Evolutionary conservation across 2,113 vertebrate genomes (phyloP), one percentile per base, ranked within the genome.

Genomic region (Bombycilla garrulus): DNA sequence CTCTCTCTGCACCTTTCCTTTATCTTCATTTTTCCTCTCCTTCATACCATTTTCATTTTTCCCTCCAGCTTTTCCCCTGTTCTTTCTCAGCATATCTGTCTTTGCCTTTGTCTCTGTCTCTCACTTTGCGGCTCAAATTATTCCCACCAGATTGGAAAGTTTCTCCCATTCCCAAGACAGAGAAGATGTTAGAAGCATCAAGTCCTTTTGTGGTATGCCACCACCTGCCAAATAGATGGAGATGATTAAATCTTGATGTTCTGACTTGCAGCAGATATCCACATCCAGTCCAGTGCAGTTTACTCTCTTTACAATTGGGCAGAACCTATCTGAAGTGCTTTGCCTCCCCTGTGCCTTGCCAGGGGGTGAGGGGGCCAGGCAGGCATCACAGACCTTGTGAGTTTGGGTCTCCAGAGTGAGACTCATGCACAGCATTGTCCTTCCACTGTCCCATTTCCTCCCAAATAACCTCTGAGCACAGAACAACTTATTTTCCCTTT

Each of bases 301-400:
- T 38, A 61, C 4, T 66, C 36, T 77, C 45, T 73, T 82, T 22
- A 65, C 16, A 25, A 12, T 51, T 40, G 58, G 16, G 25, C 53
- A 95, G 70, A 86, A 35, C 11, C 29, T 33, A 10, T 57, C 21
- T 53, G 35, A 66, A 88, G 3, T 53, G n/a, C 38, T 86, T 19
- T 78, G 35, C 23, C 90, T 12, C 23, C 12, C 13, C 17, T 22
- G 13, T 31, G 33, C 29, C 14, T 15, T 35, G 11, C 15, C 13
- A 54, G 31, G 7, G 6, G 4, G 3, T 13, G 17, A 36, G 11
- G 2, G 6, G 10, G 6, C 26, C 48, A 31, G 3, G 2, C 14
- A 86, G 22, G n/a, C 5, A 2, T 48, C 1, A 2, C n/a, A 60
- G 60, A n/a, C 54, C 9, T 45, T 11, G 8, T 15, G 36, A 38